These are phyloP conservation scores for Macrotis lagotis DNA, from an alignment of 2,113 vertebrate genomes.

Conservation along the genomic window DNA sequence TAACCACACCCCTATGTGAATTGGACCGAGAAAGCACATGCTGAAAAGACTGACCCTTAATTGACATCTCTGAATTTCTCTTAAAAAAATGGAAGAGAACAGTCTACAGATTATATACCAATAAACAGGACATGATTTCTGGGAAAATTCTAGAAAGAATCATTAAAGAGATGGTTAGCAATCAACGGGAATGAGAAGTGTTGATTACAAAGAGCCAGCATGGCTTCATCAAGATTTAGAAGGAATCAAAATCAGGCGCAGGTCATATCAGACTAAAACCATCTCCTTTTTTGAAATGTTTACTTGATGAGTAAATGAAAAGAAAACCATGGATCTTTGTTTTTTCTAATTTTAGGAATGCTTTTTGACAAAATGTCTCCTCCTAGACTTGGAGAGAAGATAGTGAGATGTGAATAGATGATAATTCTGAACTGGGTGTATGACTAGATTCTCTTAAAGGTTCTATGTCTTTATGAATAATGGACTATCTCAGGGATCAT, in stretches of 20 bases:
- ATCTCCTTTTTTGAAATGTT: background rate
- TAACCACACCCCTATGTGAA: background rate
- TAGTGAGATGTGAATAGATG: background rate
- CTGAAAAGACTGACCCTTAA: background rate
- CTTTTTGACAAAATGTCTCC: background rate
- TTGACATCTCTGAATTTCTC: background rate
- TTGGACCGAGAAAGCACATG: background rate
- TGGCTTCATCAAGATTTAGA: background rate
- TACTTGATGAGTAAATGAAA: background rate
- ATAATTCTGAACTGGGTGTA: background rate
- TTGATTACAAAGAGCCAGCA: background rate
- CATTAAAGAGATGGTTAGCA: background rate
- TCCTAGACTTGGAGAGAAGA: background rate
- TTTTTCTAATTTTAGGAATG: background rate
- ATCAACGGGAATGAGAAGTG: background rate
- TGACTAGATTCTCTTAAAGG: background rate
- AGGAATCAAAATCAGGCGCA: background rate
- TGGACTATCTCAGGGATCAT: background rate
- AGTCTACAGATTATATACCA: background rate
- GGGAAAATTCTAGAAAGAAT: background rate
- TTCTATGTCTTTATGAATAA: background rate
- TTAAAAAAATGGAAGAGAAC: background rate
- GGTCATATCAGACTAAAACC: background rate
- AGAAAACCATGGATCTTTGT: background rate
- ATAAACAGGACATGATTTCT: background rate